These are phyloP conservation scores for Mormoops blainvillei DNA, from an alignment of 2,113 vertebrate genomes.

Conservation along the genomic window DNA sequence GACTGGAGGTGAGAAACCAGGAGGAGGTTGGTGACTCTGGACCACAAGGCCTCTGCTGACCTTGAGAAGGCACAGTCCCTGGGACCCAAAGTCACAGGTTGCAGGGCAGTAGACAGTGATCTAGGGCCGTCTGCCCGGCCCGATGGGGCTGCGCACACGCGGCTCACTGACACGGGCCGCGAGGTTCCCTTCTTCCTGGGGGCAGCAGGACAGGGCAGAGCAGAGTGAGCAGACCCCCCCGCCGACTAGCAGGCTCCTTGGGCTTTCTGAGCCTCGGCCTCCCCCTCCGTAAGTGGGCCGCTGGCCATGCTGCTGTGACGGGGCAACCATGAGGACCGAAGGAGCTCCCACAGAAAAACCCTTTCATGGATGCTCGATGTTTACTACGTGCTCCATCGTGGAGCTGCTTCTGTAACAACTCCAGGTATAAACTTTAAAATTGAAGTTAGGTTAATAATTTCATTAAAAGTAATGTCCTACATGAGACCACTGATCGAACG, in stretches of 20 bases:
- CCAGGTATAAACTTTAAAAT: background rate
- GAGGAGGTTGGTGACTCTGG: background rate
- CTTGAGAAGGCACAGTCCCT: background rate
- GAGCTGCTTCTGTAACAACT: background rate
- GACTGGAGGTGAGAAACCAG: background rate
- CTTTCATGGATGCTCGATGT: background rate
- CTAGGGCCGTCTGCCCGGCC: no score
- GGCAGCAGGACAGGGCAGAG: background rate
- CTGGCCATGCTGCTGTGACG: background rate
- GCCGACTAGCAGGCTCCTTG: background rate
- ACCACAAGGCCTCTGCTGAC: background rate
- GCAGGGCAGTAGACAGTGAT: background rate
- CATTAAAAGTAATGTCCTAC: background rate
- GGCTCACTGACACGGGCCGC: background rate
- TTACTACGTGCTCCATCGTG: background rate
- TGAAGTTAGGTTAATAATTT: background rate
- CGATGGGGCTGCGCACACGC: background rate
- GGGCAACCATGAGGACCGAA: background rate
- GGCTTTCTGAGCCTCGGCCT: background rate
- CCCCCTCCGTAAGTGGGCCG: background rate
- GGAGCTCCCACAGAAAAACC: background rate
- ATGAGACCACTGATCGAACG: background rate
- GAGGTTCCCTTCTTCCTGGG: background rate
- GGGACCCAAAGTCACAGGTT: background rate
- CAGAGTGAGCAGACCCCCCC: background rate